A percentile compares a stretch with the other conserved stretches of the same genome.
phyloP scores from a whole-genome alignment of 2,797 vertebrate genomes.

The Columba guinea region DNA sequence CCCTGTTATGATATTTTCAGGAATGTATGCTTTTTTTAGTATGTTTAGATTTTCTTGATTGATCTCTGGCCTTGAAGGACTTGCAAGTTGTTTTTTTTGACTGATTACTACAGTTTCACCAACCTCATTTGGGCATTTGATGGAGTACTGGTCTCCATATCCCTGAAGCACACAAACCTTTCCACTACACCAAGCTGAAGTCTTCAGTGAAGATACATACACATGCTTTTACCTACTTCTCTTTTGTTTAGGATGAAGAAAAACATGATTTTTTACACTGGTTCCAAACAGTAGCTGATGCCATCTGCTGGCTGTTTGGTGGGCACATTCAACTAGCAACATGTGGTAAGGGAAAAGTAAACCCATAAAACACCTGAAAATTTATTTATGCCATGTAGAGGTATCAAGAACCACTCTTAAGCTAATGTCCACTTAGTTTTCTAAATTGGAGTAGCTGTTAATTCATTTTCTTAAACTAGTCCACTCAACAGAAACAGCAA shows the following conservation, averaged over 20 bases:
- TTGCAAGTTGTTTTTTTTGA: not conserved
- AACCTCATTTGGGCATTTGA: not conserved
- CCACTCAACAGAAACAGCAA: not conserved
- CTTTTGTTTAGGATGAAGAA: constrained; percentile 79
- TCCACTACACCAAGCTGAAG: not conserved
- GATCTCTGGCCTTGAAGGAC: not conserved
- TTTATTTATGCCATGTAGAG: not conserved
- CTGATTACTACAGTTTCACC: not conserved
- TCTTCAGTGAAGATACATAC: not conserved
- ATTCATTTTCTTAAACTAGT: not conserved
- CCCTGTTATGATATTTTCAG: not conserved
- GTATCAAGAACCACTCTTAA: not conserved
- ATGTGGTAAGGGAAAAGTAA: constrained; percentile 76
- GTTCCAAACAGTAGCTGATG: constrained; percentile 85
- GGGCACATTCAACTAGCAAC: constrained; percentile 79
- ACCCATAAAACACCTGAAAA: not conserved
- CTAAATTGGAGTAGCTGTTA: not conserved
- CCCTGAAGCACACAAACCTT: not conserved
- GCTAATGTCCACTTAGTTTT: not conserved
- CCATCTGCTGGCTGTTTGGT: constrained; percentile 83
- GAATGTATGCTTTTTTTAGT: not conserved
- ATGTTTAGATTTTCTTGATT: not conserved
- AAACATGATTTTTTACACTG: constrained; percentile 75
- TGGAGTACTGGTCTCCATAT: not conserved
- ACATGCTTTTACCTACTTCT: not conserved